phyloP scores from a whole-genome alignment of 2,113 vertebrate species.

The Bothrops jararaca region DNA sequence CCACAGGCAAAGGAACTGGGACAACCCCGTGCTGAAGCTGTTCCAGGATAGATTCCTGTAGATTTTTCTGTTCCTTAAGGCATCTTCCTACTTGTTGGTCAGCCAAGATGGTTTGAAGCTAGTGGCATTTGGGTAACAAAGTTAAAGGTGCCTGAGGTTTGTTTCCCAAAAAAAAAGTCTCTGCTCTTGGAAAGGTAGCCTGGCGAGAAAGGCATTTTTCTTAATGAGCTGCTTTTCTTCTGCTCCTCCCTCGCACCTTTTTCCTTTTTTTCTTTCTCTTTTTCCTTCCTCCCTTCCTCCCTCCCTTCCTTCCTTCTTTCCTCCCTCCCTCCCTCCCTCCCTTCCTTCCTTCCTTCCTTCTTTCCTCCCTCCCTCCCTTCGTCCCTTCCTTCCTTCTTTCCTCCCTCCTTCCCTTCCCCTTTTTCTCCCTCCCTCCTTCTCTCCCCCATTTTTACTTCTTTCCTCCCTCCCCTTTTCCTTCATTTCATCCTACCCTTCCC shows the following conservation, averaged over 20 bases:
- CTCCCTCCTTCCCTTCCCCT: no score
- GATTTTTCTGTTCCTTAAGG: no score
- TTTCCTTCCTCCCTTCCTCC: not conserved
- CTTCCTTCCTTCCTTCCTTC: no score
- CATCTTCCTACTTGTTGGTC: no score
- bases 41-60: no score
- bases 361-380: no score
- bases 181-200: not conserved
- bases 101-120: no score
- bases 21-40: no score
- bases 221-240: not conserved
- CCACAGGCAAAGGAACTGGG: not conserved
- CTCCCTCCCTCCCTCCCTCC: fast-evolving
- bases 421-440: no score
- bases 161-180: not conserved
- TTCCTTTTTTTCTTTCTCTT: not conserved
- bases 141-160: not conserved
- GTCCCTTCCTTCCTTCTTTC: fast-evolving
- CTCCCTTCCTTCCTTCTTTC: fast-evolving
- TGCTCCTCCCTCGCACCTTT: not conserved
- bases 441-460: no score
- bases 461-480: no score
- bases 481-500: no score
- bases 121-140: not conserved
- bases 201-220: not conserved